phyloP scores from a whole-genome alignment of 2,888 invertebrate genomes.

The Lepeophtheirus nordmannii region DNA sequence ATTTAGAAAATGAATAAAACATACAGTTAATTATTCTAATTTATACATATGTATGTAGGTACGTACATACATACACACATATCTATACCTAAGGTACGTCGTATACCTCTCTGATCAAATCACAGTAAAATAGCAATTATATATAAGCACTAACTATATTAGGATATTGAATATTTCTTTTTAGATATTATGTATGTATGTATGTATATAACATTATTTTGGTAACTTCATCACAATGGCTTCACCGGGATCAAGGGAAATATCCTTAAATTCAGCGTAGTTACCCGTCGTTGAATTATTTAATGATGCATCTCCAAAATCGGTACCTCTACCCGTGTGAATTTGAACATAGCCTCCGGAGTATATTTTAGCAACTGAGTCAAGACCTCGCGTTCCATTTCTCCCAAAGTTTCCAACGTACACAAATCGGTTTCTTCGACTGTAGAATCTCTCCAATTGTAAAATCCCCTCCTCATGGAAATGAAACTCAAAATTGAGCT shows the following conservation, averaged over 20 bases:
- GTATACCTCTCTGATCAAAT: no score
- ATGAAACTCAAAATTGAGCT: slow-evolving; percentile 7
- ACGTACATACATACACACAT: no score
- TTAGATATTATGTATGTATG: no score
- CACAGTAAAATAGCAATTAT: no score
- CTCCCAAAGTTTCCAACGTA: slow-evolving; percentile 14
- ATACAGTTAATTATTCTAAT: no score
- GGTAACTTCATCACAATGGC: slow-evolving; percentile 13
- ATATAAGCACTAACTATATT: no score
- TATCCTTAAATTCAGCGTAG: not conserved
- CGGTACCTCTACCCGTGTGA: not conserved
- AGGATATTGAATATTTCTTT: no score
- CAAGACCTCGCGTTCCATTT: not conserved
- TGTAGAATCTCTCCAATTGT: slow-evolving; percentile 18
- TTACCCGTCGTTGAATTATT: not conserved
- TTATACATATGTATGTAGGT: no score
- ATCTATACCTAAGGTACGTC: no score
- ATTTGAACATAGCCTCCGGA: slow-evolving; percentile 5
- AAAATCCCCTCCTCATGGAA: not conserved
- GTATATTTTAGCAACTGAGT: slow-evolving; percentile 13
- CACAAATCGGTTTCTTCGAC: slow-evolving; percentile 13
- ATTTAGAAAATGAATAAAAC: no score
- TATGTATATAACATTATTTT: not conserved
- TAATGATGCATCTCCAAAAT: not conserved
- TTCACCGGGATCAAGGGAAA: slow-evolving; percentile 7